Conservation (phyloP, 1,140 invertebrate genomes). For the Limonius californicus region DNA sequence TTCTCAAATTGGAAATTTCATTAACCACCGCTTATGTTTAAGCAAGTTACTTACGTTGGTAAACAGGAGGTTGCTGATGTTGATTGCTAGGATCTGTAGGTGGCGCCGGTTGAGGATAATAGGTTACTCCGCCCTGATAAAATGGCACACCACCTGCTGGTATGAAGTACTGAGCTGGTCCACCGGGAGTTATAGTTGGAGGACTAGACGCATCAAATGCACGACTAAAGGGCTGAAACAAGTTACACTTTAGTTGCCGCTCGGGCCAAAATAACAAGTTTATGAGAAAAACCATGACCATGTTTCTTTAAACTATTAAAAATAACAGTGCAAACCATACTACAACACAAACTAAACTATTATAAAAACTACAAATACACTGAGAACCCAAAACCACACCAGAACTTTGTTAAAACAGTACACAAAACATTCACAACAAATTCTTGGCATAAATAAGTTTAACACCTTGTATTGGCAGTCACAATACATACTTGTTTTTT, state of each 20-base stretch:
- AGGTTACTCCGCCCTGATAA: slow-evolving; percentile 40
- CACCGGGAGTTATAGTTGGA: slow-evolving; percentile 32
- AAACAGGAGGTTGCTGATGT: slow-evolving; percentile 37
- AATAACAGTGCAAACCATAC: background rate
- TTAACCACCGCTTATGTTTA: too few species aligned
- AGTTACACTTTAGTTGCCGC: too few species aligned
- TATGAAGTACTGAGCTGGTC: slow-evolving; percentile 40
- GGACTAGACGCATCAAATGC: slow-evolving; percentile 37
- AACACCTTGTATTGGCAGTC: too few species aligned
- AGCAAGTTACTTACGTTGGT: slow-evolving; percentile 44
- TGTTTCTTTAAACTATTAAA: too few species aligned
- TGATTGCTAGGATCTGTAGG: slow-evolving; percentile 30
- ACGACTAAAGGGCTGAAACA: slow-evolving; percentile 36
- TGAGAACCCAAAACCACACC: too few species aligned
- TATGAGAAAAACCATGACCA: too few species aligned
- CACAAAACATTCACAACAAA: too few species aligned
- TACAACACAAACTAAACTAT: background rate
- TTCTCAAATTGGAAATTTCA: too few species aligned
- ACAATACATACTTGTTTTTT: slow-evolving; percentile 85
- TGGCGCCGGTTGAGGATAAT: slow-evolving; percentile 34
- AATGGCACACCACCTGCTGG: slow-evolving; percentile 37
- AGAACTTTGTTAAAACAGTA: too few species aligned
- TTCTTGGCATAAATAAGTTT: background rate
- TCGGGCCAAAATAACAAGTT: too few species aligned
- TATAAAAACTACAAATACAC: too few species aligned